Base-by-base conservation (phyloP, 2,888 invertebrate species). In the Agrochola litura region DNA sequence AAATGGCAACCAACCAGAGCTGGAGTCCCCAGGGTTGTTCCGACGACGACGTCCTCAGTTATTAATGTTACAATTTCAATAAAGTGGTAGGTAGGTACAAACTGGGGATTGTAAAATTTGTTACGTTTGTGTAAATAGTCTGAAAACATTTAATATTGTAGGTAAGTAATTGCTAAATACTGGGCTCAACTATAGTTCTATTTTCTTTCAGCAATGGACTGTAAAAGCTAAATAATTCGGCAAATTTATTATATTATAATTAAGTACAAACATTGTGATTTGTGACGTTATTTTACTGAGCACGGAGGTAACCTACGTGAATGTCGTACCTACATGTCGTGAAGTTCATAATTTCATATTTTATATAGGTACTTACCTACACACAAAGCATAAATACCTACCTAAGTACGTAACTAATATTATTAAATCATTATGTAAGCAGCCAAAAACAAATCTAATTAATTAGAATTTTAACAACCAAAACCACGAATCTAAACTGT, bases 1-100 rank as follows among this genome's bases (percentile, higher is more conserved):
- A 86, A 88, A 85, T 87, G 83, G 86, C 83, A 76, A 79, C 60
- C 70, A 73, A 86, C 86, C 79, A 43, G 81, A 74, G 81, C 85
- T 67, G 25, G 56, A 54, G 43, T 75, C 71, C 68, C 82, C 37
- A 52, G 84, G 64, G 82, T 46, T 52, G 73, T 43, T 73, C 41
- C 41, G 54, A 54, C n/a, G 54, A 25, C 41, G 49, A 54, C 67
- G 19, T 30, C 46, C 10, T 77, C 16, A 77, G 83, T 49, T 72
- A 83, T 73, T 72, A 69, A 83, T 71, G 58, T 77, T 66, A 79
- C 68, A 83, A 66, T 83, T 77, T 71, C 63, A 58, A 41, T 61
- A 54, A 82, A 82, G 46, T 56, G 43, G 79, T 77, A 41, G 43
- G 79, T 77, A 41, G 14, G 16, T 60, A 37, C 60, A 74, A 81